These are phyloP conservation scores for Phrynocephalus versicolor DNA, from an alignment of 2,113 vertebrate species.

Conservation along the genomic window DNA sequence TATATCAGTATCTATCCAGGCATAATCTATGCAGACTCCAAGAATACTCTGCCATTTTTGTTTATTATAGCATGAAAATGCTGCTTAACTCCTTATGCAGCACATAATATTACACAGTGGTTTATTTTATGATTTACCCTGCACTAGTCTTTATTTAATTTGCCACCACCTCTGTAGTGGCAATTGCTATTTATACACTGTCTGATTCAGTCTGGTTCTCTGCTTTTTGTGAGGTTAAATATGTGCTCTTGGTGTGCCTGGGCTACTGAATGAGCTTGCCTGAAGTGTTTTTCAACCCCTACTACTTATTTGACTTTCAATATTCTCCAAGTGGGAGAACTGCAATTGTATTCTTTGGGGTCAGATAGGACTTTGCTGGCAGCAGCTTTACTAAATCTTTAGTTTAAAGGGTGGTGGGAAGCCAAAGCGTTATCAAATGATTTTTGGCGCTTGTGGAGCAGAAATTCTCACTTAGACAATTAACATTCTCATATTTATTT, in stretches of 20 bases:
- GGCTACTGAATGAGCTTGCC: conserved; percentile 19
- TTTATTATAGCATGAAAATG: conserved; percentile 26
- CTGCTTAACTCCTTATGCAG: conserved; percentile 8
- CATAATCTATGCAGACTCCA: no score
- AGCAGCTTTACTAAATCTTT: conserved; percentile 12
- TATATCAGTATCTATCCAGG: no score
- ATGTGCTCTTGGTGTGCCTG: background rate
- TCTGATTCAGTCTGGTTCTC: conserved; percentile 9
- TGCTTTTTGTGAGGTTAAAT: conserved; percentile 18
- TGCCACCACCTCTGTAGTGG: conserved; percentile 3
- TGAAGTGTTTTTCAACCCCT: background rate
- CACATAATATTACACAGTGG: background rate
- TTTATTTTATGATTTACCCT: background rate
- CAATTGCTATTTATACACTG: background rate
- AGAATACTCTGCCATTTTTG: background rate
- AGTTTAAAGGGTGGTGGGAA: background rate
- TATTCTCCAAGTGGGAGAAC: conserved; percentile 32
- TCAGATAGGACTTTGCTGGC: background rate
- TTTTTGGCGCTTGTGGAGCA: background rate
- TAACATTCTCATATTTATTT: background rate
- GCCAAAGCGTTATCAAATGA: background rate
- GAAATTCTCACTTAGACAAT: conserved; percentile 5
- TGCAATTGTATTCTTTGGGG: conserved; percentile 31
- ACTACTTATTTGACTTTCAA: conserved; percentile 36
- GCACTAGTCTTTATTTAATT: conserved; percentile 7